Evolutionary conservation across 2,888 invertebrate species (phyloP).

Genomic region (Colostygia pectinataria): DNA sequence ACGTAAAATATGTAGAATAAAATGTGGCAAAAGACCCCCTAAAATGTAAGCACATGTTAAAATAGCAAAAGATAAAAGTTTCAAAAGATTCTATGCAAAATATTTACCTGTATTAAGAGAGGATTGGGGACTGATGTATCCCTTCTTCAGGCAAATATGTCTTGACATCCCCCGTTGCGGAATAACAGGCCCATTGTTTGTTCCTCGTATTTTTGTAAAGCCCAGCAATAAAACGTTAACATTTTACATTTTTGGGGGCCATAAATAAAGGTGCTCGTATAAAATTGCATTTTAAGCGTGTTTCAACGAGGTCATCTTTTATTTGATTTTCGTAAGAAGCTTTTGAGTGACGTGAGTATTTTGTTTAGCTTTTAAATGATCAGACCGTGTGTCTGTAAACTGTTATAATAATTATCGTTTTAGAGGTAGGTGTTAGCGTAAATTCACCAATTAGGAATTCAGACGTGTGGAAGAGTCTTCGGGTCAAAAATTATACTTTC

Average conservation of each 20-base stretch:
- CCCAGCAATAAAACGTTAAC: slow-evolving; percentile 80
- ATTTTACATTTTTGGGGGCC: slow-evolving; percentile 78
- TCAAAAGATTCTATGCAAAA: slow-evolving; percentile 20
- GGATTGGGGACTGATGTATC: slow-evolving; percentile 21
- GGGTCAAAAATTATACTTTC: too few relatives aligned
- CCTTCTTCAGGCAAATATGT: slow-evolving; percentile 54
- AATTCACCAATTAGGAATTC: too few relatives aligned
- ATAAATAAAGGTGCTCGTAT: slow-evolving; percentile 76
- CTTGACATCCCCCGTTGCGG: slow-evolving; percentile 68
- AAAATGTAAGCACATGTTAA: slow-evolving; percentile 9
- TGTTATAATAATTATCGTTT: too few relatives aligned
- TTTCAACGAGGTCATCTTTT: slow-evolving; percentile 71
- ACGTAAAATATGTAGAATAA: too few relatives aligned
- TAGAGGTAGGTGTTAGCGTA: too few relatives aligned
- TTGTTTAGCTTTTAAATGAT: too few relatives aligned
- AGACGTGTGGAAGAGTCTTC: too few relatives aligned
- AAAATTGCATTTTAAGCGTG: slow-evolving; percentile 82
- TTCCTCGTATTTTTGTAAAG: slow-evolving; percentile 78
- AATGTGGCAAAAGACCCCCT: too few relatives aligned
- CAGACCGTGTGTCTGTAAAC: too few relatives aligned
- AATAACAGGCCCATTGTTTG: slow-evolving; percentile 75
- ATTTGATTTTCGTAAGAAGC: slow-evolving; percentile 31
- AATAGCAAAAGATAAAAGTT: slow-evolving; percentile 17
- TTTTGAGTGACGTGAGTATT: background rate
- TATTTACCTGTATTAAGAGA: slow-evolving; percentile 28